Base-by-base conservation (phyloP, 2,113 vertebrate genomes). In the Dromaius novaehollandiae region DNA sequence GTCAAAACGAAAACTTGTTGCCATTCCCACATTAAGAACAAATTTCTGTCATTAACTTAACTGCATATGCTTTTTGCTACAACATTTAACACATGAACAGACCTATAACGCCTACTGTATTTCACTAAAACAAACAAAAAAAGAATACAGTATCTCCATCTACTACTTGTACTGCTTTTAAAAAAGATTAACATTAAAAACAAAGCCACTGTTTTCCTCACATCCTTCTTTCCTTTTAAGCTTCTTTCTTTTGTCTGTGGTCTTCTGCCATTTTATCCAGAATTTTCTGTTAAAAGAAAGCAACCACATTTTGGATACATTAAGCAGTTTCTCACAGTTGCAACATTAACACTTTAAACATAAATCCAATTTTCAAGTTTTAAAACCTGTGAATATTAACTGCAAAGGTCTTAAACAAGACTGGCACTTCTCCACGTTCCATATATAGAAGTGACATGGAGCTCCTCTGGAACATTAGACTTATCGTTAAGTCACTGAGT, bases 241-340 rank as follows among this genome's bases (percentile, higher is more conserved):
- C 95, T 95, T 98, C 98, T 80, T 98, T 98, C 96, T 98, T 98
- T 97, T 97, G 97, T 30, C 98, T 98, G 96, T 97, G 96, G 90
- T 98, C 98, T 97, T 98, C 98, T 89, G 98, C 98, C 98, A 98
- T 97, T 98, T 98, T 98, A 97, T 98, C 98, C 98, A 98, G 97
- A 97, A 98, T 98, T 98, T 98, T 98, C 98, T 98, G 93, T 82
- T 76, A 46, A 75, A 83, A 89, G 69, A 88, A 93, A 89, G 14
- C 61, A 92, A 76, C 25, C 26, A 5, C 5, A 58, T 58, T 90
- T 18, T 38, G 40, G 50, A 81, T 86, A 1, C 20, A 64, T 78
- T 88, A 70, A 8, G 77, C 17, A 65, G 60, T 13, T 77, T 77
- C 24, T 71, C 53, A 40, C 17, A 58, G 63, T 34, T 24, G n/a